Evolutionary conservation across 1,140 invertebrate species (phyloP).

Genomic region (Dicyema japonicum): DNA sequence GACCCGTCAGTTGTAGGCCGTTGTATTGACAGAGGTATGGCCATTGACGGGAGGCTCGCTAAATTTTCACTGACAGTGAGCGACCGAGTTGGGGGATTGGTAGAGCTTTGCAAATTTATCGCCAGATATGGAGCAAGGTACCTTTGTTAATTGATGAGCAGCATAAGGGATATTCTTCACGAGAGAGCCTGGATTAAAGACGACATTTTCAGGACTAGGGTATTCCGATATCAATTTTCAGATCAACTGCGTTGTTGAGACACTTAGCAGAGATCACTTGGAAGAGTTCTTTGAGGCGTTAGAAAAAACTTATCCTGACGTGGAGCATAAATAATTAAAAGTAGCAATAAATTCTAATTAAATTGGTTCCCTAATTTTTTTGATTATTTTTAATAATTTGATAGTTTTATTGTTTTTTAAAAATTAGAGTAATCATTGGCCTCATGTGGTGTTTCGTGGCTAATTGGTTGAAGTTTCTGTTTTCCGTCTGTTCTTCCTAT

Average conservation of each 20-base stretch:
- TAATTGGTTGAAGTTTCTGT: too few relatives aligned
- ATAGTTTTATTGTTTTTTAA: too few relatives aligned
- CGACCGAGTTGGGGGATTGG: slow-evolving; percentile 47
- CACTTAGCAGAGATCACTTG: slow-evolving; percentile 39
- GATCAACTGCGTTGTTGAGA: slow-evolving; percentile 29
- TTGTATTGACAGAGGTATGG: slow-evolving; percentile 50
- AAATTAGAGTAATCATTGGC: too few relatives aligned
- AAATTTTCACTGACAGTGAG: slow-evolving; percentile 51
- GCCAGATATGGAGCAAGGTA: slow-evolving; percentile 36
- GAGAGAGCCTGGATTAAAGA: slow-evolving; percentile 56
- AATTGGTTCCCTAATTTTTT: too few relatives aligned
- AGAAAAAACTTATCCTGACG: slow-evolving; percentile 24
- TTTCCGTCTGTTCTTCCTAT: too few relatives aligned
- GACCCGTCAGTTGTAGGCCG: slow-evolving; percentile 56
- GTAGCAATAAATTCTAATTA: too few relatives aligned
- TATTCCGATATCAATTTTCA: too few relatives aligned
- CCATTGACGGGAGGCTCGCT: slow-evolving; percentile 46
- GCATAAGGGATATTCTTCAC: slow-evolving; percentile 67
- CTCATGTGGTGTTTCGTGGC: too few relatives aligned
- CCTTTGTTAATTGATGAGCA: slow-evolving; percentile 5
- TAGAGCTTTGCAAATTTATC: slow-evolving; percentile 41
- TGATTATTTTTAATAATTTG: too few relatives aligned
- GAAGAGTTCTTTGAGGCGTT: slow-evolving; percentile 29
- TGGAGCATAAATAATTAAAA: too few relatives aligned
- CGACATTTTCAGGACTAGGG: slow-evolving; percentile 26